phyloP scores from a whole-genome alignment of 2,888 invertebrate genomes.

The Catocala nupta region DNA sequence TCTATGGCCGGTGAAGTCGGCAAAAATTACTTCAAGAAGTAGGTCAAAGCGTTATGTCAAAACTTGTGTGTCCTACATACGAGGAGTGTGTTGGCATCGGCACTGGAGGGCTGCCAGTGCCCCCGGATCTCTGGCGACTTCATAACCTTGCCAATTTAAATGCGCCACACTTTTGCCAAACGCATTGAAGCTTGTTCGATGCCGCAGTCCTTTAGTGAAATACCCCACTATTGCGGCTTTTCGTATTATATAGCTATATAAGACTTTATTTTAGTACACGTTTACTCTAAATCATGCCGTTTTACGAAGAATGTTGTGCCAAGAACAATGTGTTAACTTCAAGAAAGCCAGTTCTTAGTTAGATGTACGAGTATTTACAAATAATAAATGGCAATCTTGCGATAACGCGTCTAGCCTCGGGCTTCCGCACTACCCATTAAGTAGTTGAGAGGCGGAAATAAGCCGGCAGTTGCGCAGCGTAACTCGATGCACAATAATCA shows the following conservation, averaged over 20 bases:
- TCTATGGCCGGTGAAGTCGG: constrained; percentile 5
- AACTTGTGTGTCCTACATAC: constrained; percentile 72
- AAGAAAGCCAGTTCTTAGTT: background rate
- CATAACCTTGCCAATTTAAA: constrained; percentile 64
- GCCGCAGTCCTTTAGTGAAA: constrained; percentile 33
- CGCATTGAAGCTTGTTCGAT: constrained; percentile 36
- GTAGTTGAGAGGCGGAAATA: constrained; percentile 6
- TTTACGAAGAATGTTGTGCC: too few species aligned
- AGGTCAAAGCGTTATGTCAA: constrained; percentile 66
- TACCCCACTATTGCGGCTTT: constrained; percentile 30
- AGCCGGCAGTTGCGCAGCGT: background rate
- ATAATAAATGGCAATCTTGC: background rate
- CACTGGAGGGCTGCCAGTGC: constrained; percentile 75
- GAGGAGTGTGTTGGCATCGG: constrained; percentile 61
- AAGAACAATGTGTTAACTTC: background rate
- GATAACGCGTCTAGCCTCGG: background rate
- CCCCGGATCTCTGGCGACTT: constrained; percentile 53
- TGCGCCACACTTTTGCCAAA: constrained; percentile 47
- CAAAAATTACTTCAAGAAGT: constrained; percentile 53
- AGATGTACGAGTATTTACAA: background rate
- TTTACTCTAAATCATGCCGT: too few species aligned
- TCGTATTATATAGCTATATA: constrained; percentile 12
- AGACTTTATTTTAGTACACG: too few species aligned
- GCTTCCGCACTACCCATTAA: constrained; percentile 6
- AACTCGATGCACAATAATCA: constrained; percentile 4